phyloP scores from a whole-genome alignment of 2,797 vertebrate species.

The Muscicapa comitata region DNA sequence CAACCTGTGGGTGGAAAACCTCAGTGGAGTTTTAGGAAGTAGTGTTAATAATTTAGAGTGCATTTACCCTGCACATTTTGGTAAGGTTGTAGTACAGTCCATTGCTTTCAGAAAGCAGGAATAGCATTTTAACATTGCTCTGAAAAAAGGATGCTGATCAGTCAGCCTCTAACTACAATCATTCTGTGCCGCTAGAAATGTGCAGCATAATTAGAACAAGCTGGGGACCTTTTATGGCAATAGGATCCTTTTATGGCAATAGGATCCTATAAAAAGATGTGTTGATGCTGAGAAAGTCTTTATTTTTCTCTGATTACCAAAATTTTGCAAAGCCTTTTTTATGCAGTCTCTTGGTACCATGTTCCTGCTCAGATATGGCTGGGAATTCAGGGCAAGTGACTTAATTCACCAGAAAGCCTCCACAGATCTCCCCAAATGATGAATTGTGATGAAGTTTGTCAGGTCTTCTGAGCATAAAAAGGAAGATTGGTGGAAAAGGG shows the following conservation, averaged over 20 bases:
- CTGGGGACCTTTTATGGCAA: not conserved
- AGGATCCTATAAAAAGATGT: not conserved
- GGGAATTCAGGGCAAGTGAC: not conserved
- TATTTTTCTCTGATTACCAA: not conserved
- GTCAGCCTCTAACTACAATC: not conserved
- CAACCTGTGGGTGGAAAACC: not conserved
- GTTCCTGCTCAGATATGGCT: not conserved
- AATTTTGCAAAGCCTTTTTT: not conserved
- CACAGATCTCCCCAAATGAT: not conserved
- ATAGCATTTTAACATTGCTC: not conserved
- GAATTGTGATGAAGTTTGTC: not conserved
- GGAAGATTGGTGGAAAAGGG: not conserved
- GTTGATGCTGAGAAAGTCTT: not conserved
- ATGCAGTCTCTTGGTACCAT: fast-evolving
- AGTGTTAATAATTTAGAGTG: not conserved
- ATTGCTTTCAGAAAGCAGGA: not conserved
- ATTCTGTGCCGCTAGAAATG: not conserved
- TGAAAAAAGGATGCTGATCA: not conserved
- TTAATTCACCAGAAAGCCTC: not conserved
- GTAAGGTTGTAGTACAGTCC: not conserved
- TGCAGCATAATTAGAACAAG: not conserved
- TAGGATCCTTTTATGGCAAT: not conserved
- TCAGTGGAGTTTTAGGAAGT: not conserved
- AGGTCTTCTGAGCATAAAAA: not conserved
- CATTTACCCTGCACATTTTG: not conserved